Percentiles rank a stretch among this genome's conserved stretches.
Evolutionary conservation across 2,888 invertebrate genomes (phyloP).

Genomic region (Syrista parreyssii): DNA sequence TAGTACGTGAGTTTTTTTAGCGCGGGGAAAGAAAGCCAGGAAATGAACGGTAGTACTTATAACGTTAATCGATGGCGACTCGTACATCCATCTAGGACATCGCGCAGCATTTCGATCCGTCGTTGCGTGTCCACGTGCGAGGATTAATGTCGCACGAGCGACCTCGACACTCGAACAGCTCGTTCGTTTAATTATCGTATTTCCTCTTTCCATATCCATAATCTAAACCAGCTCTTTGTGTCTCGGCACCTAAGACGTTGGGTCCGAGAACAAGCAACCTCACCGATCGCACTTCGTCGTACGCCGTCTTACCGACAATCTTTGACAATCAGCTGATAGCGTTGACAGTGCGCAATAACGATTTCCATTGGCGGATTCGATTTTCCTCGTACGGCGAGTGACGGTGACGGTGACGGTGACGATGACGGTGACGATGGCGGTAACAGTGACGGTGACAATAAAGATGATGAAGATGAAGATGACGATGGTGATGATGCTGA

Average conservation of each 20-base stretch:
- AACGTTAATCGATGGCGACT: conserved; percentile 56
- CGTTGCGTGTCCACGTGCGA: conserved; percentile 1
- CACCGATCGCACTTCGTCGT: conserved; percentile 16
- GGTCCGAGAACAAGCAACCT: conserved; percentile 7
- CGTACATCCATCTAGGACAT: conserved; percentile 28
- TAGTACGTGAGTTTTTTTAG: background rate
- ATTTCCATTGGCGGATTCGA: conserved; percentile 3
- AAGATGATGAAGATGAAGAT: conserved; percentile 7
- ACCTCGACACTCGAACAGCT: background rate
- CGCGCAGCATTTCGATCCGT: conserved; percentile 17
- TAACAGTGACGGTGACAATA: conserved; percentile 17
- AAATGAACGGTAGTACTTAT: conserved; percentile 56
- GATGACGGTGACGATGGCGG: conserved; percentile 24
- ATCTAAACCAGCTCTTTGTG: conserved; percentile 16
- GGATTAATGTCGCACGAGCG: background rate
- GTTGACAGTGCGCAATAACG: conserved; percentile 20
- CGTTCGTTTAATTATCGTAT: conserved; percentile 11
- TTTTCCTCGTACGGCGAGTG: conserved; percentile 21
- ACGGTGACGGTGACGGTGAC: conserved; percentile 23
- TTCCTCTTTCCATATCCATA: conserved; percentile 6
- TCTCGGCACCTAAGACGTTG: conserved; percentile 17
- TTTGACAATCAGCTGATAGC: conserved; percentile 28
- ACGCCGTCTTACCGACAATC: conserved; percentile 20
- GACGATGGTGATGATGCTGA: conserved; percentile 25
- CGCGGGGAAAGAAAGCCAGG: conserved; percentile 32